Conservation (phyloP, 2,888 invertebrate species). For the Subacronicta megacephala region DNA sequence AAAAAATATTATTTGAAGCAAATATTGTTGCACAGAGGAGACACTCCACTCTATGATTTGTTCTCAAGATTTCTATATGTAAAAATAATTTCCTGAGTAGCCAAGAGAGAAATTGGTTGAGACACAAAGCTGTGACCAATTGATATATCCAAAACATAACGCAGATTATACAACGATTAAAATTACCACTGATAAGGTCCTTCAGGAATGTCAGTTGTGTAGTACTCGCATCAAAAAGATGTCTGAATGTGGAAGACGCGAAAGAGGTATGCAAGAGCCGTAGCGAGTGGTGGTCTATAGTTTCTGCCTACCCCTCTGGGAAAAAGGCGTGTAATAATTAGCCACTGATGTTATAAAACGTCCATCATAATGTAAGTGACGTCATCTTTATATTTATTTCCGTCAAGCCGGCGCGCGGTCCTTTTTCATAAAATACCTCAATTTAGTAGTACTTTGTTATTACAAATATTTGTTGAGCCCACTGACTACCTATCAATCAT, state of each 20-base stretch:
- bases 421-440: constrained; percentile 40
- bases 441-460: constrained; percentile 52
- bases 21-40: constrained; percentile 69
- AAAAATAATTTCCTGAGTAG: constrained; percentile 71
- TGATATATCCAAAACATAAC: constrained; percentile 58
- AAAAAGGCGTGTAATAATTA: too few species aligned
- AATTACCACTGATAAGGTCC: too few species aligned
- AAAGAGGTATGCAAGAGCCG: too few species aligned
- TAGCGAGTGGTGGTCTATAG: too few species aligned
- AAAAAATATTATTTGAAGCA: constrained; percentile 72
- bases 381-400: constrained; percentile 40
- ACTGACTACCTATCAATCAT: constrained; percentile 54
- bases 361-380: constrained; percentile 48
- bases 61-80: constrained; percentile 74
- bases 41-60: constrained; percentile 72
- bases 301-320: too few species aligned
- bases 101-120: constrained; percentile 41
- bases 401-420: constrained; percentile 17
- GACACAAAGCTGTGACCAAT: constrained; percentile 60
- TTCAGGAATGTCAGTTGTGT: too few species aligned
- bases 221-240: too few species aligned
- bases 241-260: too few species aligned
- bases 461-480: constrained; percentile 51
- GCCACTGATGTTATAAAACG: constrained; percentile 47
- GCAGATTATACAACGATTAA: constrained; percentile 62